Base-by-base conservation (phyloP, 2,888 invertebrate species). In the Trissolcus japonicus region DNA sequence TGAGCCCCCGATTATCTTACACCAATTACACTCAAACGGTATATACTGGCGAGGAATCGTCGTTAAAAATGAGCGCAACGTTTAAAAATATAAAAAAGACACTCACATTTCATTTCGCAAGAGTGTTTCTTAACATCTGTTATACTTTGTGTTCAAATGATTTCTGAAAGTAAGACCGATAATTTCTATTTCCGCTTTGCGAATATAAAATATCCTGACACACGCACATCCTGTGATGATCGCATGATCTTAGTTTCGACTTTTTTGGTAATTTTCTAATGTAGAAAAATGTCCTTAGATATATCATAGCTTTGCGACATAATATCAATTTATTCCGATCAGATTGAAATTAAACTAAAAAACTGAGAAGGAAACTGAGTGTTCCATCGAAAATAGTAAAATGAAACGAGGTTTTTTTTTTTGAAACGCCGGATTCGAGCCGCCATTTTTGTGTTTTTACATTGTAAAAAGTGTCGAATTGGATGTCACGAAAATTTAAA, bases 201-300 rank as follows among this genome's bases (percentile, higher is more conserved):
- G 16, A 57, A 53, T 50, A 50, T 61, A 65, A 59, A 57, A 59
- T 17, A 17, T 19, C 11, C 19, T n/a, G 41, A 59, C 54, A 51
- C 75, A 75, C 63, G 68, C 75, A 75, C 68, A 75, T 75, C 75
- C 75, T 75, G 74, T 62, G 48, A 50, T 16, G 57, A 54, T 67
- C 51, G 65, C 59, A 60, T 60, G 67, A 62, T 60, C 62, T 41
- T 35, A 19, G 43, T 29, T 56, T 51, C 13, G 51, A 62, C 46
- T 56, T 16, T 40, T 6, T 40, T 51, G 14, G 59, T 21, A 19
- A 21, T 21, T 48, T 35, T 35, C 35, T 35, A 35, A 7, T 35
- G 25, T 9, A 35, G 35, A 35, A 35, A 35, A 35, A 35, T 35
- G 11, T 35, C 6, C 35, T 11, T 35, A 9, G 1, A 35, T 9